Conservation (phyloP, 2,113 vertebrate species). For the Pituophis catenifer region DNA sequence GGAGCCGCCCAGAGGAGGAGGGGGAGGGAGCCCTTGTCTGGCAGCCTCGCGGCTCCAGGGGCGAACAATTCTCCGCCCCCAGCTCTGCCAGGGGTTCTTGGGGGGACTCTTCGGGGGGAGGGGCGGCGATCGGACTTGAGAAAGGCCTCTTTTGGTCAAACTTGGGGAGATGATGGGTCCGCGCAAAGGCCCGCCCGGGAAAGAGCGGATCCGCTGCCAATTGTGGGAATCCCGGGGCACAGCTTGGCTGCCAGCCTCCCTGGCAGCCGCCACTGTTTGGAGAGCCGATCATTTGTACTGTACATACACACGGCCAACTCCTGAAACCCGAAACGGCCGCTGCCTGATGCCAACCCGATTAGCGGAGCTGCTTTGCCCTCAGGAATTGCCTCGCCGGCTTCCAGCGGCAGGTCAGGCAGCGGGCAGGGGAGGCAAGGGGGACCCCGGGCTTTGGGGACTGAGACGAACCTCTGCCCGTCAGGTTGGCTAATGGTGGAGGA, state of each 20-base stretch:
- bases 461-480: neutral
- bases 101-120: neutral
- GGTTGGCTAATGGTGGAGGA: neutral
- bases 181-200: neutral
- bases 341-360: neutral
- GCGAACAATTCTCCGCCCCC: neutral
- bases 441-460: neutral
- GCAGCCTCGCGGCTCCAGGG: neutral
- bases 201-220: neutral
- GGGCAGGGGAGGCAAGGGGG: neutral
- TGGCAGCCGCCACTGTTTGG: neutral
- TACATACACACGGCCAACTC: neutral
- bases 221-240: neutral
- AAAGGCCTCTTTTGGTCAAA: neutral
- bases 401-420: neutral
- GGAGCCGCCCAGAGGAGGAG: neutral
- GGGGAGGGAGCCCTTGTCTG: neutral
- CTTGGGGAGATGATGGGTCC: neutral
- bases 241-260: neutral
- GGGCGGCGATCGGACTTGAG: neutral
- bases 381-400: neutral
- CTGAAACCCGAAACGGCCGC: conserved; percentile 1
- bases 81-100: neutral
- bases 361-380: neutral
- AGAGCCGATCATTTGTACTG: neutral